These are phyloP conservation scores for Trichopoda pennipes DNA, from an alignment of 2,888 invertebrate genomes.

Conservation along the genomic window DNA sequence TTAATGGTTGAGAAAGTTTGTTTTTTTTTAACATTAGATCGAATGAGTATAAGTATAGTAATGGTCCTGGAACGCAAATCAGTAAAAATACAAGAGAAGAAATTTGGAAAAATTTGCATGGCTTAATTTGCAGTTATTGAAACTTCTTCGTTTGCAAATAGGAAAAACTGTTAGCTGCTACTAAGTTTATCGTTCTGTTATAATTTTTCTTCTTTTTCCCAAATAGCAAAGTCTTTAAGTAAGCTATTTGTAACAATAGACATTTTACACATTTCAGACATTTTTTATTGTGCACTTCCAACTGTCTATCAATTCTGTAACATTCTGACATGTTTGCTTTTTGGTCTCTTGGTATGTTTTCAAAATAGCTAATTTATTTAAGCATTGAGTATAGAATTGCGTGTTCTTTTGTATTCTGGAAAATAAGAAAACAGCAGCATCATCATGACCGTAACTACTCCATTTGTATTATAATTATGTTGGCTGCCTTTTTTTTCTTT, in stretches of 20 bases:
- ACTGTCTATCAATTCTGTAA: slow-evolving; percentile 69
- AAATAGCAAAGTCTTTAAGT: background rate
- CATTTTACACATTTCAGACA: background rate
- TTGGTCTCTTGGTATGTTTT: slow-evolving; percentile 60
- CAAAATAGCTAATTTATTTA: slow-evolving; percentile 67
- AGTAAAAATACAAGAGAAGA: no score
- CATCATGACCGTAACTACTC: slow-evolving; percentile 17
- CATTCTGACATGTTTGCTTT: slow-evolving; percentile 76
- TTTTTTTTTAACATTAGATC: no score
- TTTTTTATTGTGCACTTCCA: background rate
- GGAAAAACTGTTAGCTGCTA: no score
- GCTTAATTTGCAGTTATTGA: no score
- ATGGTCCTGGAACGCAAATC: no score
- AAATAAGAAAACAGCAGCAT: slow-evolving; percentile 15
- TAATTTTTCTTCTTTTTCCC: no score
- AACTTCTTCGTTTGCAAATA: no score
- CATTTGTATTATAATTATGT: slow-evolving; percentile 40
- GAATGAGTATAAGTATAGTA: no score
- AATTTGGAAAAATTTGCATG: no score
- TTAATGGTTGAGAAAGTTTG: no score
- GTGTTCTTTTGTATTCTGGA: slow-evolving; percentile 19
- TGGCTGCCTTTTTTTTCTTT: slow-evolving; percentile 53
- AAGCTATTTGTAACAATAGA: background rate
- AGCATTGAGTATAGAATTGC: slow-evolving; percentile 53
- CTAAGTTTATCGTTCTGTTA: no score